Base-by-base conservation (phyloP, 1,140 invertebrate genomes). In the Luehdorfia chinensis region DNA sequence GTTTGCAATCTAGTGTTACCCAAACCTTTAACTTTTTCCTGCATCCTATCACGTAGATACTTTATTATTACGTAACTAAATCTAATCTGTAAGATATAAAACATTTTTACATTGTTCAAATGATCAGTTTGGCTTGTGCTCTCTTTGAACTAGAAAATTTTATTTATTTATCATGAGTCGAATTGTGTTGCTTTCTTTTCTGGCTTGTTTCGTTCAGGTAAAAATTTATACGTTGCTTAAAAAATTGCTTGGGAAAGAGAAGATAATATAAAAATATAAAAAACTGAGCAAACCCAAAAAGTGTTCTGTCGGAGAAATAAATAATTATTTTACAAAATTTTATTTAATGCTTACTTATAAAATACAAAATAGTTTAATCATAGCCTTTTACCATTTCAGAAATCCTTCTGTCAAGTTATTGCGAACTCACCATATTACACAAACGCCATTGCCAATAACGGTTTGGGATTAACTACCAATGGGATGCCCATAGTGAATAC, bases 201-300 rank as follows among this genome's bases (percentile, higher is more conserved):
- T 57, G 13, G 47, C 33, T 30, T 56, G 34, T 30, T 36, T 57
- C 0, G 21, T 50, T 11, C 50, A 62, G 55, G 59, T 62, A 62
- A 47, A 12, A 9, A 12, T 31, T 11, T 31, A 12, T 13, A 39
- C 6, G 25, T 2, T 11, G 11, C 11, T 11, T 11, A 31, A 11
- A 31, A 2, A 12, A 12, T 9, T 11, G 3, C 2, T 11, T 31
- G 9, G 4, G 8, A 5, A 28, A 2, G 4, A 28, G 9, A 9
- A 28, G 8, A 4, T n/a, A 9, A 28, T 4, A 28, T n/a, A 5
- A 28, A 4, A 46, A 25, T n/a, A n/a, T n/a, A n/a, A n/a, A n/a
- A n/a, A n/a, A n/a, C n/a, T n/a, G n/a, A n/a, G n/a, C 25, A 27
- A 4, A 27, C 9, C 25, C 12, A 11, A 28, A 28, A 4, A 9